Base-by-base conservation (phyloP, 2,797 vertebrate species). In the Sebastes diploproa region DNA sequence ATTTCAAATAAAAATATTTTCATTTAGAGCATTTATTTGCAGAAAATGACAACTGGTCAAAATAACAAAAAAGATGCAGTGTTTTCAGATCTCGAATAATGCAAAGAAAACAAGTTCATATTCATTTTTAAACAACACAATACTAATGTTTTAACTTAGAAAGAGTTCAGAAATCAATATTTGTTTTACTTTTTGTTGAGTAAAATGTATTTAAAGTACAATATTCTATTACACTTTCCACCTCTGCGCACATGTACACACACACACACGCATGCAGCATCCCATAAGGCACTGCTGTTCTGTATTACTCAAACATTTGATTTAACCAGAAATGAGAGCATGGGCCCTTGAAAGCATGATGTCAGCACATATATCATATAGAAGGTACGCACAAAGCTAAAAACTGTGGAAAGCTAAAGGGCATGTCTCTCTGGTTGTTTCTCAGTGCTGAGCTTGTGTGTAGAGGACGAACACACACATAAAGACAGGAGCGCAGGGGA, bases 261-360 rank as follows among this genome's bases (percentile, higher is more conserved):
- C 55, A 62, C 9, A 20, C 25, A 25, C 36, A 30, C 22, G 12
- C 62, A 29, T 7, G 3, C 46, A 70, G 8, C 1, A 54, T 77
- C 85, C 84, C 66, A 66, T 34, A 27, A 90, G 85, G 85, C 86
- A 79, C 67, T 75, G 83, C 54, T 88, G 60, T 85, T 80, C 75
- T 82, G 60, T 66, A 27, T 84, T 72, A 76, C 60, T 76, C 78
- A 82, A 77, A 85, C 36, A 29, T 80, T 59, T 85, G 86, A 90
- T 88, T 86, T 82, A 84, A 91, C 18, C 55, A 67, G 64, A 83
- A 73, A 86, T 77, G 86, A 88, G 72, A 71, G 56, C 69, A 64
- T 2, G 8, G 59, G 38, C 62, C 69, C 36, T 83, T 75, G 22
- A 84, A 78, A 62, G 61, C 72, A 80, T 72, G 78, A 81, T 78